Percentiles rank a stretch among this genome's conserved stretches.
phyloP scores from a whole-genome alignment of 2,888 invertebrate genomes.

The Caenorhabditis afra region DNA sequence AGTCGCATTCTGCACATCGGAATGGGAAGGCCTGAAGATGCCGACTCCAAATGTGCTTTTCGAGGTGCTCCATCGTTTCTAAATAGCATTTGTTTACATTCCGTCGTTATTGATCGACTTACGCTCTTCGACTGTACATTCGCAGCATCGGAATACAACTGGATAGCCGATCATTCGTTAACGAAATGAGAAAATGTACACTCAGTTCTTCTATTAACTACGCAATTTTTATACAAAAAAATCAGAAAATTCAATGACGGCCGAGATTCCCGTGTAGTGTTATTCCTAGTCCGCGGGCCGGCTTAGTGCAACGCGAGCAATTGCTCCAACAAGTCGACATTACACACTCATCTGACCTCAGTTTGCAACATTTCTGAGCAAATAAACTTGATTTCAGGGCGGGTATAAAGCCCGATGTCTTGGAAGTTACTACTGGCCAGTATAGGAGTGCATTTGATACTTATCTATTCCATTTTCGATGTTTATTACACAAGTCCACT shows the following conservation, averaged over 20 bases:
- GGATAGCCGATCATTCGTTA: constrained; percentile 64
- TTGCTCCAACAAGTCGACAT: constrained; percentile 2
- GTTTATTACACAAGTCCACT: constrained; percentile 94
- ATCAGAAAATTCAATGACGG: background rate
- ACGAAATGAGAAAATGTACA: background rate
- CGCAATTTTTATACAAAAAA: constrained; percentile 3
- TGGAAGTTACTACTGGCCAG: constrained; percentile 64
- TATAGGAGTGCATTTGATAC: constrained; percentile 81
- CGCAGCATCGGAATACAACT: constrained; percentile 68
- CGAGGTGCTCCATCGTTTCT: constrained; percentile 65
- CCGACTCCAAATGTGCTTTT: constrained; percentile 71
- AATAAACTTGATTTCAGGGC: constrained; percentile 9
- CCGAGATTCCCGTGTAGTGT: background rate
- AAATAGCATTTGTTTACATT: background rate
- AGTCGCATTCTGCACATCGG: constrained; percentile 64
- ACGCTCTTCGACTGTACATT: constrained; percentile 68
- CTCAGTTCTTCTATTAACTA: background rate
- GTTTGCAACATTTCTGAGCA: constrained; percentile 7
- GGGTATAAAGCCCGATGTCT: constrained; percentile 37
- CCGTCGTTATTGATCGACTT: constrained; percentile 4
- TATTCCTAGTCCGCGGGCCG: constrained; percentile 15
- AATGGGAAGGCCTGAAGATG: constrained; percentile 68
- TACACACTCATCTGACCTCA: constrained; percentile 37
- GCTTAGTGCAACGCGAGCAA: constrained; percentile 9
- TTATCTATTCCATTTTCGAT: constrained; percentile 90